phyloP scores from a whole-genome alignment of 1,140 invertebrate species.

The Eupristina koningsbergeri region DNA sequence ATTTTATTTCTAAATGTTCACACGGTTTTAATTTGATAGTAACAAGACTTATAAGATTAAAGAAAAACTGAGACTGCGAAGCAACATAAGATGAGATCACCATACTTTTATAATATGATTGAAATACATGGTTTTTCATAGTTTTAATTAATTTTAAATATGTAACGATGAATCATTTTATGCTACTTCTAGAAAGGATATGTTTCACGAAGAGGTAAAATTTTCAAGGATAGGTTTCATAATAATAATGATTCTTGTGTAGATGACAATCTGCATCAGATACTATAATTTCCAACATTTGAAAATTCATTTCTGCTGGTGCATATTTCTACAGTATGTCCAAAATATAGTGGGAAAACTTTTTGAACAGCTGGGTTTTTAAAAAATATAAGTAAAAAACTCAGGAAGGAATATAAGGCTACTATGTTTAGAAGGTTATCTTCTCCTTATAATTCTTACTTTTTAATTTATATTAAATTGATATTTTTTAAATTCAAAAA shows the following conservation, averaged over 20 bases:
- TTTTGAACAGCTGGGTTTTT: slow-evolving; percentile 34
- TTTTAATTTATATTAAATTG: slow-evolving; percentile 20
- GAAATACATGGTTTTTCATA: background rate
- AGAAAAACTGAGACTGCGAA: slow-evolving; percentile 70
- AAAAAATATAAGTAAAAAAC: slow-evolving; percentile 42
- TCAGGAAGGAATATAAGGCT: slow-evolving; percentile 72
- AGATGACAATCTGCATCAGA: slow-evolving; percentile 34
- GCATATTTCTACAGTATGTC: slow-evolving; percentile 19
- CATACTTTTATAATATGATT: slow-evolving; percentile 24
- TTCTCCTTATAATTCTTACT: slow-evolving; percentile 57
- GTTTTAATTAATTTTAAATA: background rate
- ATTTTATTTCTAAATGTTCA: slow-evolving; percentile 29
- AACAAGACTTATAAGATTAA: slow-evolving; percentile 47
- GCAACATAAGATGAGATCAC: slow-evolving; percentile 66
- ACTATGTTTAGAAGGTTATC: slow-evolving; percentile 70
- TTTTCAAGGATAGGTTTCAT: slow-evolving; percentile 37
- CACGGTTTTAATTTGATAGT: slow-evolving; percentile 5
- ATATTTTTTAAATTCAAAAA: background rate
- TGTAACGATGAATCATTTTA: slow-evolving; percentile 62
- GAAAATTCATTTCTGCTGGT: slow-evolving; percentile 26
- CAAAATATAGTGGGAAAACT: slow-evolving; percentile 18
- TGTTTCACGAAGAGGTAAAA: slow-evolving; percentile 6
- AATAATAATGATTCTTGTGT: slow-evolving; percentile 19
- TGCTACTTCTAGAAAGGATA: slow-evolving; percentile 63
- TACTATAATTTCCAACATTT: slow-evolving; percentile 18